These are phyloP conservation scores for Drosophila chauvacae DNA, from an alignment of 1,140 invertebrate species.

Conservation along the genomic window DNA sequence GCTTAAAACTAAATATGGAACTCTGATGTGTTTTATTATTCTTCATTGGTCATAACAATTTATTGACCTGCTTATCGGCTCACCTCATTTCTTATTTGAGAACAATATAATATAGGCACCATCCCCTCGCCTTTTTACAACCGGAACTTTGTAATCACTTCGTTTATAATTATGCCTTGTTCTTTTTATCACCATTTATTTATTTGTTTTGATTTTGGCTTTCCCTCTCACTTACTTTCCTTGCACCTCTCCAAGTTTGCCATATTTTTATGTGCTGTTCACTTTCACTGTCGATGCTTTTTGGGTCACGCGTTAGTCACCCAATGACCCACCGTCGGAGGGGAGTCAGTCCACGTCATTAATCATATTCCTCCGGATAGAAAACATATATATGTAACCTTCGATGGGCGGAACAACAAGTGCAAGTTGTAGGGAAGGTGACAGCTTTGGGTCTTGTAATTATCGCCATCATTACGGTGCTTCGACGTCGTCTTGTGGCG, in stretches of 20 bases:
- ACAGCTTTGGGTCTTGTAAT: constrained; percentile 49
- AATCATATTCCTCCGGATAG: constrained; percentile 42
- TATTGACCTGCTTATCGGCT: constrained; percentile 22
- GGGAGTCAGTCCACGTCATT: constrained; percentile 26
- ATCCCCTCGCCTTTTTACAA: not conserved
- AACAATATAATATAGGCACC: constrained; percentile 1
- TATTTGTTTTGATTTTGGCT: constrained; percentile 30
- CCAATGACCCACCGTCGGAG: constrained; percentile 13
- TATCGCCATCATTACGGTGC: constrained; percentile 25
- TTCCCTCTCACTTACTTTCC: constrained; percentile 49
- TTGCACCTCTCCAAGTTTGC: constrained; percentile 26
- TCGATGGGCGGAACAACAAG: constrained; percentile 22
- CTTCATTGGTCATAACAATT: not conserved
- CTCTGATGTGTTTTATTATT: not conserved
- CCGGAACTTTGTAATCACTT: constrained; percentile 20
- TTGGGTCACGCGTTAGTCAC: constrained; percentile 56
- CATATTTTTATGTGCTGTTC: constrained; percentile 27
- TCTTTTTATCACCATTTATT: constrained; percentile 31
- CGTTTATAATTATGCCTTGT: constrained; percentile 11
- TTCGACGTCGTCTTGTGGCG: constrained; percentile 21
- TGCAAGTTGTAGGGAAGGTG: constrained; percentile 44
- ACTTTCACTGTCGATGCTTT: constrained; percentile 62
- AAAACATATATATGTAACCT: constrained; percentile 17
- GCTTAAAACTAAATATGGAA: not conserved
- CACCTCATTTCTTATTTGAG: constrained; percentile 3